Base-by-base conservation (phyloP, 2,113 vertebrate species). In the Elachura formosa region DNA sequence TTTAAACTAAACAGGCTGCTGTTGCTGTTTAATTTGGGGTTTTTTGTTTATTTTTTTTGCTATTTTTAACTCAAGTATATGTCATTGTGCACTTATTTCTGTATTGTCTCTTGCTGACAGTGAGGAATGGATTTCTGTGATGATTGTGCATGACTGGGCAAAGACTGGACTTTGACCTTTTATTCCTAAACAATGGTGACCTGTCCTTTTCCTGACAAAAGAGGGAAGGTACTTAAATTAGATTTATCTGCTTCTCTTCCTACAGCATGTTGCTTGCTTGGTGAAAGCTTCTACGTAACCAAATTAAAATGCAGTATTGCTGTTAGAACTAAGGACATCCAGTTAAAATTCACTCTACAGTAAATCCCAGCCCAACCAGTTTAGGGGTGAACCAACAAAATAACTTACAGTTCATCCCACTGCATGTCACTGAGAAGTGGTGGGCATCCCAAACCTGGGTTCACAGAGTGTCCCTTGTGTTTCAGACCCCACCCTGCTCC, bases 31-130 rank as follows among this genome's bases (percentile, higher is more conserved):
- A 34, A 61, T 75, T 75, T 34, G 36, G 31, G 5, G 2, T 0
- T 2, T 0, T 43, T 72, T 75, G 28, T 62, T 90, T 88, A 66
- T 22, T 88, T 93, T 74, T 14, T 90, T 84, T 71, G 18, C 40
- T 94, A 71, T 96, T 94, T 96, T 95, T 95, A 91, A 52, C n/a
- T 76, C 11, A 43, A 95, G 71, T 66, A 93, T 67, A 91, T 85
- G 90, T 90, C 87, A 83, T 89, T 46, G 28, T 69, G 58, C 28
- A 22, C 38, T 91, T 93, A 91, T 76, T 94, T 79, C 74, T 66
- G 51, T 52, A 71, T 79, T 82, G 59, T 75, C 17, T 66, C 46
- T 41, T 80, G 34, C 79, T 91, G 68, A 45, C 73, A 76, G 75
- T 33, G n/a, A 48, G 40, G 67, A 85, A 89, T 40, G 46, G 58